A percentile compares a stretch with the other conserved stretches of the same genome.
Conservation (phyloP, 2,113 vertebrate genomes). For the Uria aalge region DNA sequence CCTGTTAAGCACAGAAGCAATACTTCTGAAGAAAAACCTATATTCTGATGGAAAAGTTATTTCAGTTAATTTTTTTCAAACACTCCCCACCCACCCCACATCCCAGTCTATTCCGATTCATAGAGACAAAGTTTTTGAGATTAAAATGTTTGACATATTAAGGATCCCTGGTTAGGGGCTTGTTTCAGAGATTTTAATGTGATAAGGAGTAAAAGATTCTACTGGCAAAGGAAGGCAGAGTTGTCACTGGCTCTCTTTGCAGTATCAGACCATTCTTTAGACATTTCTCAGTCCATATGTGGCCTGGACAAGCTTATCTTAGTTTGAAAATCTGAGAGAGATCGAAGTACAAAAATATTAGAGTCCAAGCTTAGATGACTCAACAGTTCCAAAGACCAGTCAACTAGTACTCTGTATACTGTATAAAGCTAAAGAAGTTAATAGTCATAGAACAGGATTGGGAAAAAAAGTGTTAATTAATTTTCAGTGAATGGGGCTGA, state of each 20-base stretch:
- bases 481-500: not conserved
- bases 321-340: not conserved
- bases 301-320: not conserved
- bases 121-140: not conserved
- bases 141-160: not conserved
- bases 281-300: not conserved
- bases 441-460: not conserved
- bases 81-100: fast-evolving
- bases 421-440: not conserved
- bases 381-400: not conserved
- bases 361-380: not conserved
- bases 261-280: not conserved
- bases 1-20: not conserved
- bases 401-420: not conserved
- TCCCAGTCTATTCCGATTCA: not conserved
- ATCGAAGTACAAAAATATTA: not conserved
- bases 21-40: not conserved
- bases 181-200: not conserved
- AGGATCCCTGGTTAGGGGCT: not conserved
- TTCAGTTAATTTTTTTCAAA: not conserved
- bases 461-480: not conserved
- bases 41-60: not conserved
- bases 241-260: not conserved
- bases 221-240: not conserved
- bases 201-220: not conserved